Base-by-base conservation (phyloP, 1,140 invertebrate genomes). In the Cephus cinctus region DNA sequence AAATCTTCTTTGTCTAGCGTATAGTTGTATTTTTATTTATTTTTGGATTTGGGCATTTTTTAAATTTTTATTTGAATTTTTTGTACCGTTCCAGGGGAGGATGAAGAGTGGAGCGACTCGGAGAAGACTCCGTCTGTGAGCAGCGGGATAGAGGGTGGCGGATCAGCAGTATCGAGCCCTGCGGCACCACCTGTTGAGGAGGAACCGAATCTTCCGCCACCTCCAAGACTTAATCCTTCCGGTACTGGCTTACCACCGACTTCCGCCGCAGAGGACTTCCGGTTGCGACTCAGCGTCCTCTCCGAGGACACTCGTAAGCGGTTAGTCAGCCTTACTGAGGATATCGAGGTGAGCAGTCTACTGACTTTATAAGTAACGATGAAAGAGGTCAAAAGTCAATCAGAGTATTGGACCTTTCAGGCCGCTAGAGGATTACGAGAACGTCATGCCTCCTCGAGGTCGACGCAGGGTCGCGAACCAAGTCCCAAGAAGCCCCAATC, bases 51-150 rank as follows among this genome's bases (percentile, higher is more conserved):
- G n/a, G n/a, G n/a, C 5, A 15, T 31, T 16, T 12, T 14, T 19
- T 43, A 3, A 35, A 47, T 43, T 2, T 38, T 48, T 5, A 32
- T 41, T 36, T 18, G 9, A 5, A 12, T 30, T 30, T 30, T 30
- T 39, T 55, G 40, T 47, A 38, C 15, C 16, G 21, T 71, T 71
- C 6, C 54, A 77, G 75, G 75, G 67, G 75, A 77, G 62, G 73
- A 77, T 73, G 75, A 77, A 52, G 75, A 77, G 57, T 77, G 75
- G 75, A 77, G 75, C 53, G 73, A 77, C 43, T 75, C 75, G 44
- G 75, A 77, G 40, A 76, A 74, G 44, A 73, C 75, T 39, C 75
- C 75, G 31, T 76, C 75, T 60, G 71, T 77, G 47, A 74, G 71
- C 64, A 77, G 75, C 46, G 75, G 71, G 19, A 45, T 73, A 6